phyloP scores from a whole-genome alignment of 2,113 vertebrate genomes.

The Poeciliopsis occidentalis region DNA sequence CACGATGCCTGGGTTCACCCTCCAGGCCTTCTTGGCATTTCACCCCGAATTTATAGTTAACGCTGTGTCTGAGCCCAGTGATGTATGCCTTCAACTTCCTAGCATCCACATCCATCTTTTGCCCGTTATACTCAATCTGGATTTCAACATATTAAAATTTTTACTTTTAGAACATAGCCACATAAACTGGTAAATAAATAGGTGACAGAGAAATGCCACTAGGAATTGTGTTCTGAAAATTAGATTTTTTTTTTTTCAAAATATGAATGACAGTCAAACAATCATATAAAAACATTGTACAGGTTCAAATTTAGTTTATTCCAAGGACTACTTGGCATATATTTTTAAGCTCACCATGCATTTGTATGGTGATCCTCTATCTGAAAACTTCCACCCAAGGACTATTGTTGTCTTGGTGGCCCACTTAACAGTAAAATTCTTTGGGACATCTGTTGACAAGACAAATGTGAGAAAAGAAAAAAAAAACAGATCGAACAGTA shows the following conservation, averaged over 20 bases:
- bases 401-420: conserved; percentile 93
- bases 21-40: conserved; percentile 88
- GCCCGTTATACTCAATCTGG: conserved; percentile 92
- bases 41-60: conserved; percentile 90
- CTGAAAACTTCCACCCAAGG: conserved; percentile 94
- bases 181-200: not conserved
- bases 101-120: conserved; percentile 90
- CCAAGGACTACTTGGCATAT: not conserved
- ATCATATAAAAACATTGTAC: not conserved
- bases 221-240: not conserved
- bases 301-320: not conserved
- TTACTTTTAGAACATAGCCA: not conserved
- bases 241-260: not conserved
- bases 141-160: not conserved
- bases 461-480: conserved; percentile 26
- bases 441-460: conserved; percentile 89
- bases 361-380: conserved; percentile 85
- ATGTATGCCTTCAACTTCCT: conserved; percentile 88
- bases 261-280: not conserved
- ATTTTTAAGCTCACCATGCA: conserved; percentile 84
- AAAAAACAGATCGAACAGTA: conserved; percentile 18
- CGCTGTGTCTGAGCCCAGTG: conserved; percentile 88
- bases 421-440: conserved; percentile 98
- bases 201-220: not conserved
- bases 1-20: conserved; percentile 88